Evolutionary conservation across 2,888 invertebrate genomes (phyloP).

Genomic region (Mythimna pallens): DNA sequence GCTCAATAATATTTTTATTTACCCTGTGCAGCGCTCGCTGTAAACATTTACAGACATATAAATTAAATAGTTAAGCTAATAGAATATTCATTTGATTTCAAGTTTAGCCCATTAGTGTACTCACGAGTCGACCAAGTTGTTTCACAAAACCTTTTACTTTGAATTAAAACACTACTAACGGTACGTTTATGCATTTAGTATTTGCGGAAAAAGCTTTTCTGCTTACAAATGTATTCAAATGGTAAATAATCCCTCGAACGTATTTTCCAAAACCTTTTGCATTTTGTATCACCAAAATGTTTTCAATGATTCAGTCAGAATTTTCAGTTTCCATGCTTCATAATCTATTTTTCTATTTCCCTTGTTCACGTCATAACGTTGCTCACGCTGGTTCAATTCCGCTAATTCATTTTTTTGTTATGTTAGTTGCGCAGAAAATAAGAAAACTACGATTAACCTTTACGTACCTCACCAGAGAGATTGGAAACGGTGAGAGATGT

Average conservation of each 20-base stretch:
- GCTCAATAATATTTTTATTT: not conserved
- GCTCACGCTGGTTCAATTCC: too few species aligned
- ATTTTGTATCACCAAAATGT: not conserved
- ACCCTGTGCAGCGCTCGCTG: not conserved
- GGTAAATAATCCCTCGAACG: not conserved
- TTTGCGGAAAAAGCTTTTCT: constrained; percentile 31
- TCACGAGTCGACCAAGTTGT: constrained; percentile 31
- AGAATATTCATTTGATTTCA: constrained; percentile 68
- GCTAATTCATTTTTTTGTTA: too few species aligned
- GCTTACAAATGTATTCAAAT: constrained; percentile 24
- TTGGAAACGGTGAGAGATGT: too few species aligned
- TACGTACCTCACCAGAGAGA: too few species aligned
- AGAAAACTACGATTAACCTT: too few species aligned
- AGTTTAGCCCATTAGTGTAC: constrained; percentile 59
- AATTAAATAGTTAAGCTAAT: constrained; percentile 44
- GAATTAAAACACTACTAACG: constrained; percentile 19
- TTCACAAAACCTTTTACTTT: constrained; percentile 31
- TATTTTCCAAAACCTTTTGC: not conserved
- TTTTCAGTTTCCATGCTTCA: not conserved
- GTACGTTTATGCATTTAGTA: constrained; percentile 21
- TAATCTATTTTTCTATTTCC: not conserved
- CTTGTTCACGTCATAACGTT: too few species aligned
- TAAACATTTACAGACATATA: constrained; percentile 1
- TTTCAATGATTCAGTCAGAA: not conserved
- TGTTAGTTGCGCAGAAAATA: too few species aligned